Conservation (phyloP, 1,140 invertebrate genomes). For the Macrotrachela quadricornifera region DNA sequence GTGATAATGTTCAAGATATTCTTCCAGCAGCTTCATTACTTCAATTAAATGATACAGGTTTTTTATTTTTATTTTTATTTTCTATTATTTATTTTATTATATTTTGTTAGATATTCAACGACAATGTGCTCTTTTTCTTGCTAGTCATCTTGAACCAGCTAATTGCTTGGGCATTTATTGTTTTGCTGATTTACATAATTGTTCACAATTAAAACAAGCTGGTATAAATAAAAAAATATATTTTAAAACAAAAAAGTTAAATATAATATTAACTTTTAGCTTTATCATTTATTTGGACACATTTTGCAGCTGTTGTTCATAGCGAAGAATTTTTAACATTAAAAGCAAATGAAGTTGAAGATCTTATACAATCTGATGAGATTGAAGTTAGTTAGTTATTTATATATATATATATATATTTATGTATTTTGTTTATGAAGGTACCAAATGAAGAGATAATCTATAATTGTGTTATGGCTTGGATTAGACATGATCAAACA, state of each 20-base stretch:
- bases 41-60: conserved; percentile 19
- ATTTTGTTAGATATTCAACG: conserved; percentile 35
- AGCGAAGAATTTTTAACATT: conserved; percentile 71
- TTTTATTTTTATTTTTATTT: not conserved
- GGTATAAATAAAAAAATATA: no score
- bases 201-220: conserved; percentile 70
- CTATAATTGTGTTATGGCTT: conserved; percentile 59
- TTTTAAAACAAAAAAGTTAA: no score
- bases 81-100: not conserved
- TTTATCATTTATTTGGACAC: conserved; percentile 89
- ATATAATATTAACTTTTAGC: no score
- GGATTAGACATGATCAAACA: conserved; percentile 70
- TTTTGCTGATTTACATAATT: conserved; percentile 96
- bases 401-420: no score
- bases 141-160: conserved; percentile 80
- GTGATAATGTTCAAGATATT: conserved; percentile 69
- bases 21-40: conserved; percentile 35
- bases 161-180: conserved; percentile 90
- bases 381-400: conserved; percentile 52
- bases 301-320: conserved; percentile 67
- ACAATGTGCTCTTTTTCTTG: conserved; percentile 93
- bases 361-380: conserved; percentile 57
- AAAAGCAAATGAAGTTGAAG: conserved; percentile 50
- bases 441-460: conserved; percentile 69
- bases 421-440: conserved; percentile 24